phyloP scores from a whole-genome alignment of 2,113 vertebrate species.

The Fulmarus glacialis region DNA sequence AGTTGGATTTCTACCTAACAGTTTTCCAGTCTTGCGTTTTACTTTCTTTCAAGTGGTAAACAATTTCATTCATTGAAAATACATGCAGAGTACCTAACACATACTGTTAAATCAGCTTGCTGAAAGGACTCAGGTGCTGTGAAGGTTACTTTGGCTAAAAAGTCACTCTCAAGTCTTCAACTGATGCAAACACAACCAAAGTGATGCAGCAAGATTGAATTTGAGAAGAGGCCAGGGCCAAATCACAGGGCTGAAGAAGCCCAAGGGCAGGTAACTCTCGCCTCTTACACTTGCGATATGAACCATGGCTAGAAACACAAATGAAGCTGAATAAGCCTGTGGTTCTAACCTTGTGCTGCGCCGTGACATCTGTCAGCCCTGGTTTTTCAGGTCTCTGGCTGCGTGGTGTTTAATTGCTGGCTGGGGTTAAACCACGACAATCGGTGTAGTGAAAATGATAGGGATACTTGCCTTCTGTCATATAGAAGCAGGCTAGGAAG shows the following conservation, averaged over 20 bases:
- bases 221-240: background rate
- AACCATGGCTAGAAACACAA: background rate
- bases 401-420: no score
- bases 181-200: background rate
- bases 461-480: background rate
- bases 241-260: background rate
- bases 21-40: background rate
- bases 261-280: background rate
- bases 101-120: background rate
- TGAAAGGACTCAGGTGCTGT: background rate
- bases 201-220: background rate
- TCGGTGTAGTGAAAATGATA: background rate
- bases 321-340: background rate
- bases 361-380: background rate
- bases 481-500: background rate
- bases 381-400: background rate
- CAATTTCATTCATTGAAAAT: background rate
- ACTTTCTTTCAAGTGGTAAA: background rate
- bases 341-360: background rate
- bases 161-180: background rate
- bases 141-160: background rate
- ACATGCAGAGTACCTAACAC: background rate
- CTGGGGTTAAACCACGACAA: background rate
- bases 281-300: background rate
- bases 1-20: constrained; percentile 13